phyloP scores from a whole-genome alignment of 2,888 invertebrate genomes.

The Abscondita cerata region DNA sequence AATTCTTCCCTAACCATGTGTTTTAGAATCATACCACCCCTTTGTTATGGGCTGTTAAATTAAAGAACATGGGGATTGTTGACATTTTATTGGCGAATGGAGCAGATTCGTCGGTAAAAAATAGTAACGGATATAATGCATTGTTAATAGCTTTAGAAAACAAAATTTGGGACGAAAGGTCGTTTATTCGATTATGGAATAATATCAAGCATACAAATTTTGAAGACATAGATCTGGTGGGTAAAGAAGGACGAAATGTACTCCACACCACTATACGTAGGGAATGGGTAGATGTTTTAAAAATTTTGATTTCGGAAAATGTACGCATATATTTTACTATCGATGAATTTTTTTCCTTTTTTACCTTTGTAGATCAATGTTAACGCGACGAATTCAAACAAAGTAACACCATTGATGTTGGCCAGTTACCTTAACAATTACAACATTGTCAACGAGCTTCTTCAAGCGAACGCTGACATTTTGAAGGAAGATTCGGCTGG shows the following conservation, averaged over 20 bases:
- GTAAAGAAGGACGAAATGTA: slow-evolving; percentile 54
- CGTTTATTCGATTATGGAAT: slow-evolving; percentile 55
- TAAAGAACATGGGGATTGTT: slow-evolving; percentile 54
- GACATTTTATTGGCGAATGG: slow-evolving; percentile 53
- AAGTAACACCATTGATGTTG: slow-evolving; percentile 56
- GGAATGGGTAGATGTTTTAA: slow-evolving; percentile 54
- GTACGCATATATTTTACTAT: too few relatives aligned
- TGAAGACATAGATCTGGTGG: slow-evolving; percentile 52
- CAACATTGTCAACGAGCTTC: slow-evolving; percentile 47
- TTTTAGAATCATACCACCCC: slow-evolving; percentile 54
- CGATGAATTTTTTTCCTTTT: not conserved
- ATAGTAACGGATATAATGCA: slow-evolving; percentile 53
- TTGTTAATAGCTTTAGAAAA: slow-evolving; percentile 54
- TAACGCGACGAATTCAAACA: slow-evolving; percentile 50
- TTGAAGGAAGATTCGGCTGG: slow-evolving; percentile 53
- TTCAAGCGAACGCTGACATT: slow-evolving; percentile 50
- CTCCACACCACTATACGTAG: slow-evolving; percentile 56
- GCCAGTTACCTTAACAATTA: slow-evolving; percentile 54
- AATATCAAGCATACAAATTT: slow-evolving; percentile 44
- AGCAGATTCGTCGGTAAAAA: slow-evolving; percentile 52
- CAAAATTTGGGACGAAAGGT: slow-evolving; percentile 55
- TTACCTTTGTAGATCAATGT: slow-evolving; percentile 44
- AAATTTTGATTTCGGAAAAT: slow-evolving; percentile 48
- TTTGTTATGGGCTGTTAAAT: slow-evolving; percentile 56
- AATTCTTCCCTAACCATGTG: not conserved